phyloP scores from a whole-genome alignment of 2,888 invertebrate genomes.

The Eristalis tenax region DNA sequence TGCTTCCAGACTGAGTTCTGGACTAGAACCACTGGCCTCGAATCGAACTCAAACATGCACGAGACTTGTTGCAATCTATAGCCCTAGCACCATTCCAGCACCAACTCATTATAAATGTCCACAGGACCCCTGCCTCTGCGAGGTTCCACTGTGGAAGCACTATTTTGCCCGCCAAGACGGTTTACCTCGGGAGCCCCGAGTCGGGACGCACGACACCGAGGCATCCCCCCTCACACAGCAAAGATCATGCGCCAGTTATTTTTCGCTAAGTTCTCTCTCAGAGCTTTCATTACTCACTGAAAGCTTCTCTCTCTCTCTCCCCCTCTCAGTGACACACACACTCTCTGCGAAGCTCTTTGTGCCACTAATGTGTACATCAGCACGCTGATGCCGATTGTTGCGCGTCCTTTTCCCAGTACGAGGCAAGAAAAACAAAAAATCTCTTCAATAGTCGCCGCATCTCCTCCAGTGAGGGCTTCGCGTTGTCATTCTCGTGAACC shows the following conservation, averaged over 20 bases:
- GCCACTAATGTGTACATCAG: background rate
- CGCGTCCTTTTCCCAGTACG: slow-evolving; percentile 36
- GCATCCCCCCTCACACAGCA: background rate
- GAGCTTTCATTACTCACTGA: background rate
- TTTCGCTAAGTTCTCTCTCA: slow-evolving; percentile 53
- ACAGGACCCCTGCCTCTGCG: background rate
- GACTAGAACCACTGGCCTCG: no score
- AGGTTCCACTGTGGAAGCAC: background rate
- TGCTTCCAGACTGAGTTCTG: no score
- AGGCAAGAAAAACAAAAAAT: background rate
- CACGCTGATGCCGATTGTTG: slow-evolving; percentile 59
- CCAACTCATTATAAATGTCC: background rate
- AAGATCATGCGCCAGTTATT: slow-evolving; percentile 31
- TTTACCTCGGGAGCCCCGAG: background rate
- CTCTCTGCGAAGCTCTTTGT: background rate
- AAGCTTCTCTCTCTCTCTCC: slow-evolving; percentile 3
- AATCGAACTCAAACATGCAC: no score
- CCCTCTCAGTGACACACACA: background rate
- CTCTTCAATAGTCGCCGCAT: slow-evolving; percentile 3
- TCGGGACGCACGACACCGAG: background rate
- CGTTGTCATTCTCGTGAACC: background rate
- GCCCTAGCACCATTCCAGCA: background rate
- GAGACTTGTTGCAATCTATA: no score
- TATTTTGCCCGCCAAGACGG: background rate
- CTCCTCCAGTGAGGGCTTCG: background rate